Evolutionary conservation across 2,797 vertebrate species (phyloP).

Genomic region (Pteropus rufus): DNA sequence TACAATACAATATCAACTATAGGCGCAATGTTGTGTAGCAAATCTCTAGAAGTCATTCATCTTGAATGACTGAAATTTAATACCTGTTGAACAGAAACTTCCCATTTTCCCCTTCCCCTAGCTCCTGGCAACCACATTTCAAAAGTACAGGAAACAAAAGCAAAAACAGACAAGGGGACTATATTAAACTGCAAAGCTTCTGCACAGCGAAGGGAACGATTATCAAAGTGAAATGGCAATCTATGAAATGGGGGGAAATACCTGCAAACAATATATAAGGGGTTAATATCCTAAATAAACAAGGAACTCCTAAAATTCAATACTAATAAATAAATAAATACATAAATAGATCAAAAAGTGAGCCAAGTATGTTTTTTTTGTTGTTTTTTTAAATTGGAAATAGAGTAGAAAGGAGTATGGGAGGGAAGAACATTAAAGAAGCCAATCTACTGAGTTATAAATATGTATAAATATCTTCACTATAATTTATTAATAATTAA

Average conservation of each 20-base stretch:
- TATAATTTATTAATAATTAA: conserved; percentile 69
- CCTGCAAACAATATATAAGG: neutral
- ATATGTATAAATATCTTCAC: conserved; percentile 60
- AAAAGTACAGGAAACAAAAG: neutral
- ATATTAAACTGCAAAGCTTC: neutral
- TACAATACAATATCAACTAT: neutral
- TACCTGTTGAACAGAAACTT: neutral
- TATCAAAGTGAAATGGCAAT: neutral
- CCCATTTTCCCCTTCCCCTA: neutral
- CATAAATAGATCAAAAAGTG: neutral
- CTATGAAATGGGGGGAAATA: neutral
- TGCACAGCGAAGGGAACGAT: neutral
- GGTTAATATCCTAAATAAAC: neutral
- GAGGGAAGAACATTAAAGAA: conserved; percentile 50
- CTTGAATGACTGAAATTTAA: neutral
- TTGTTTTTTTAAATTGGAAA: conserved; percentile 27
- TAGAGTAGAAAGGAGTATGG: conserved; percentile 1
- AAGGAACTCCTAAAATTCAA: neutral
- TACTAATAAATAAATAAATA: neutral
- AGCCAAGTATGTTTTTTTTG: neutral
- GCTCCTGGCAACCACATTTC: neutral
- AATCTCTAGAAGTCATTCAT: neutral
- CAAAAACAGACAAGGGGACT: neutral
- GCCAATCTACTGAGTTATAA: conserved; percentile 36
- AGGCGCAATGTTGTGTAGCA: neutral